These are phyloP conservation scores for Epinephelus coioides DNA, from an alignment of 2,797 vertebrate species.

Conservation along the genomic window DNA sequence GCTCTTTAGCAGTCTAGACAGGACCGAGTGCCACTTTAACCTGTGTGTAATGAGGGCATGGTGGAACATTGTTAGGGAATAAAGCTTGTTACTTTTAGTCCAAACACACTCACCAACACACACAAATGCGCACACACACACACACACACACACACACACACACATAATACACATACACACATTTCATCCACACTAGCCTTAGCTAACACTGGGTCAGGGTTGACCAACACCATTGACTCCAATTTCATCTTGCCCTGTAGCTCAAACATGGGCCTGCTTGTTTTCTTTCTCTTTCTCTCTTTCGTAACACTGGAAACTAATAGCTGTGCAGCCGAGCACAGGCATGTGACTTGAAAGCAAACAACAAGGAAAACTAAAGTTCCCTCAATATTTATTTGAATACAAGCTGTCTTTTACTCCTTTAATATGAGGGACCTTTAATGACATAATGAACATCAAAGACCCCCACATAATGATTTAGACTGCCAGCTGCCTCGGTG, in stretches of 20 bases:
- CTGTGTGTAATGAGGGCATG: conserved; percentile 85
- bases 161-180: conserved; percentile 41
- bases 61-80: conserved; percentile 83
- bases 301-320: conserved; percentile 55
- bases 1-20: conserved; percentile 75
- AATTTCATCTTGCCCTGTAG: conserved; percentile 73
- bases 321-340: conserved; percentile 32
- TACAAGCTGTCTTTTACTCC: not conserved
- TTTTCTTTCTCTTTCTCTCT: conserved; percentile 47
- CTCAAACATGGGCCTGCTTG: conserved; percentile 59
- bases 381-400: not conserved
- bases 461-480: conserved; percentile 6
- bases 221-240: conserved; percentile 82
- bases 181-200: conserved; percentile 72
- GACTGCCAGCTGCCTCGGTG: not conserved
- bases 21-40: conserved; percentile 80
- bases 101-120: conserved; percentile 65
- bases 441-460: not conserved
- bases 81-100: conserved; percentile 83
- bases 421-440: conserved; percentile 3
- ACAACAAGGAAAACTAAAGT: conserved; percentile 13
- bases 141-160: conserved; percentile 39
- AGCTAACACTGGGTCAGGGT: conserved; percentile 73
- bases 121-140: conserved; percentile 49
- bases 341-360: conserved; percentile 40